Evolutionary conservation across 2,797 vertebrate species (phyloP), one percentile per base, ranked within the genome.

Genomic region (Ceyx erithaca): DNA sequence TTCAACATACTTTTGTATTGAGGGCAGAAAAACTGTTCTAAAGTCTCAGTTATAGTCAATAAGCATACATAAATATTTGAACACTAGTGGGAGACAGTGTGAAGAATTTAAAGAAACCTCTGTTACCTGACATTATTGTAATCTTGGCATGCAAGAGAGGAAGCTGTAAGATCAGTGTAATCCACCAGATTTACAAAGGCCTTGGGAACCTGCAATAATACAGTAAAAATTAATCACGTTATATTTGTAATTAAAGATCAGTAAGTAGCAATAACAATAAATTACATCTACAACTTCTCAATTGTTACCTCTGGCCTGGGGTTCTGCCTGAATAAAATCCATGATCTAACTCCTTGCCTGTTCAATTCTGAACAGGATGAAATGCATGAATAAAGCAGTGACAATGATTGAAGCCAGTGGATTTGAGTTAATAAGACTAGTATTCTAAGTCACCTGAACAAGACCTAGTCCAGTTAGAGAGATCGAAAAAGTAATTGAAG

Each of bases 161-260:
- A 31, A 41, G 55, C 30, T 33, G 35, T 43, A 19, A 96, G 31
- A 22, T 96, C 91, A 5, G 97, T 96, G 63, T 95, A 90, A 88
- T 97, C 98, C 70, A 98, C 96, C 77, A 98, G 77, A 90, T 97
- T 98, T 84, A 98, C 20, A 1, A 98, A 98, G 6, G 96, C 95
- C 89, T 85, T 98, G 41, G 98, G 98, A 72, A 98, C 91, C 98
- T 98, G 87, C 26, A 68, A 51, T 25, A 21, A 85, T n/a, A 83
- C 46, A 83, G 25, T 10, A 70, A 73, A 87, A 79, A 62, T 31
- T 40, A 43, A 33, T 57, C 40, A 62, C 1, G 1, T 51, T 48
- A 7, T 46, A 55, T 40, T 72, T 46, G 30, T 19, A 78, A 67
- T 31, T 81, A 51, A 45, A 80, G 48, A 68, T 83, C 20, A 83